Evolutionary conservation across 92 coral and sea anemone genomes (phyloP).

Genomic region (Virgularia gustaviana): DNA sequence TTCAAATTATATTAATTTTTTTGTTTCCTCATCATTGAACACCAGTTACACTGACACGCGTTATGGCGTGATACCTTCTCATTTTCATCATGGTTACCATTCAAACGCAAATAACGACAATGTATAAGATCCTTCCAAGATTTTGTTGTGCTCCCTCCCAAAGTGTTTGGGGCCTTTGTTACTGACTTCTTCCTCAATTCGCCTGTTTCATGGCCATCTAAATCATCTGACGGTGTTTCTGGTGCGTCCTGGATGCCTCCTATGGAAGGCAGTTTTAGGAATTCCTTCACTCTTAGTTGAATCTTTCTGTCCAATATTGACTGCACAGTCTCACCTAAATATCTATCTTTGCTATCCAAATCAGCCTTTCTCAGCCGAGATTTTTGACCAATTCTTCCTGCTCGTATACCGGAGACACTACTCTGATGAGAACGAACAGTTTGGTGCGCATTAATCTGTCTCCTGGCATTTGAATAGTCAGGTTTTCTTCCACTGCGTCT

Average conservation of each 20-base stretch:
- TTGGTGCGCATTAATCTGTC: no score
- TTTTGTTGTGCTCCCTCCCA: no score
- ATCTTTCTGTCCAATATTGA: conserved; percentile 14
- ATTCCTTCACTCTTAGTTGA: conserved; percentile 13
- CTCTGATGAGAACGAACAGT: no score
- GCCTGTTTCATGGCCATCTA: not conserved
- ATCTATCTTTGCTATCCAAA: no score
- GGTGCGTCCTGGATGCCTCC: conserved; percentile 16
- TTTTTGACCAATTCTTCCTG: no score
- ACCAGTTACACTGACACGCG: conserved; percentile 28
- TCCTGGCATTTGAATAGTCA: no score
- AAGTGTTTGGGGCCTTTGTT: not conserved
- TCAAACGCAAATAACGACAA: conserved; percentile 24
- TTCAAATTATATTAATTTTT: no score
- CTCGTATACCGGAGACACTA: no score
- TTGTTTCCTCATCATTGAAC: conserved; percentile 21
- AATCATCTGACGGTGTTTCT: not conserved
- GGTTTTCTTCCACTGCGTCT: no score
- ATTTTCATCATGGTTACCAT: not conserved
- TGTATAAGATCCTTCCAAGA: conserved; percentile 33
- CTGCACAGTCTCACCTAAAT: no score
- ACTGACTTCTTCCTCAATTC: not conserved
- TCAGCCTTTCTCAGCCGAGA: no score
- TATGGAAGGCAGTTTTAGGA: conserved; percentile 23
- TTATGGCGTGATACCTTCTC: conserved; percentile 4